Conservation (phyloP, 2,113 vertebrate genomes). For the Rousettus leschenaultii region DNA sequence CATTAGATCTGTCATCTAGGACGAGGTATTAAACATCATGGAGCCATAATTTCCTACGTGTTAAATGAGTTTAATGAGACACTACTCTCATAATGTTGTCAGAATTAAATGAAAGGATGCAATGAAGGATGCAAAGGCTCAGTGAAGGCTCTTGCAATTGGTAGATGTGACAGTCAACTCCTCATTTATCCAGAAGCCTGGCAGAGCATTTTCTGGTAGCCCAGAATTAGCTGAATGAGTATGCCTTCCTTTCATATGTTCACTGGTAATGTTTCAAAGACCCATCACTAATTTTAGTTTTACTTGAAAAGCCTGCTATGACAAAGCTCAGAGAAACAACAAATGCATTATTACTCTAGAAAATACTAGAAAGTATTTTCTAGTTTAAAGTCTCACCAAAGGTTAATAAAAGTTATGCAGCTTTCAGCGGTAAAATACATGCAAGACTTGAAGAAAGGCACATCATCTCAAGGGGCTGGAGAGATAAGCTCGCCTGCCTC, state of each 20-base stretch:
- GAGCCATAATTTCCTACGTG: neutral
- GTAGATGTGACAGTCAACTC: neutral
- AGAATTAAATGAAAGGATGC: neutral
- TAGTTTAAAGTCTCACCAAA: neutral
- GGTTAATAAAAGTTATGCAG: neutral
- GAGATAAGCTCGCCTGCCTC: neutral
- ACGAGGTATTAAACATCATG: neutral
- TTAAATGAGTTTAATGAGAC: neutral
- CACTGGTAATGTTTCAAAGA: neutral
- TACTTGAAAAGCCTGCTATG: slow-evolving; percentile 16
- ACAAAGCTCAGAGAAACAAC: neutral
- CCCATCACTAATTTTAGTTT: neutral
- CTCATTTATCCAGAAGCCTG: neutral
- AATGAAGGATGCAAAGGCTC: neutral
- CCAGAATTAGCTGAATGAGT: neutral
- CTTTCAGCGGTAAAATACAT: neutral
- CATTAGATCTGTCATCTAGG: neutral
- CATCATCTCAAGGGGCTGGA: neutral
- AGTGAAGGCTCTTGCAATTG: neutral
- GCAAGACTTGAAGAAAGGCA: neutral
- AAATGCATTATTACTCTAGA: neutral
- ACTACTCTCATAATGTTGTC: neutral
- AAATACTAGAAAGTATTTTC: neutral
- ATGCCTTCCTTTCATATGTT: neutral
- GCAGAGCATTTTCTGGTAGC: neutral